phyloP scores from a whole-genome alignment of 2,113 vertebrate genomes.

The Pavo muticus region DNA sequence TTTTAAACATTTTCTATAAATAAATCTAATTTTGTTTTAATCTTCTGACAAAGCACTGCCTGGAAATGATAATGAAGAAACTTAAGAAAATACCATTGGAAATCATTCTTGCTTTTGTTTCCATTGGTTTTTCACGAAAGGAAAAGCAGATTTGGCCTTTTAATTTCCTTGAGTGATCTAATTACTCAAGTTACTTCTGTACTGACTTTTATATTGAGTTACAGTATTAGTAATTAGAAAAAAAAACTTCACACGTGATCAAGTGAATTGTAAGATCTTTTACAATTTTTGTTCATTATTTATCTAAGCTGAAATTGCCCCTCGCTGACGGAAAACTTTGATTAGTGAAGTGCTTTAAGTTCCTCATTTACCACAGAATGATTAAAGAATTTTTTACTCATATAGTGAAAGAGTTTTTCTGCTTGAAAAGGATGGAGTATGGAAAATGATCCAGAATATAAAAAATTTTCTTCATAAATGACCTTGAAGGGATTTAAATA shows the following conservation, averaged over 20 bases:
- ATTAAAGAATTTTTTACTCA: background rate
- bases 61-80: background rate
- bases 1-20: constrained; percentile 45
- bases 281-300: background rate
- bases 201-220: background rate
- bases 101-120: constrained; percentile 4
- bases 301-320: background rate
- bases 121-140: background rate
- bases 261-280: background rate
- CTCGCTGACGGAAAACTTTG: background rate
- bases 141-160: background rate
- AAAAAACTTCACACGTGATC: background rate
- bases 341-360: background rate
- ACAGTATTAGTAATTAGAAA: background rate
- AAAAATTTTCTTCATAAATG: background rate
- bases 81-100: background rate
- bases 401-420: background rate
- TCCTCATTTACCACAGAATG: background rate
- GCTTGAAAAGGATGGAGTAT: background rate
- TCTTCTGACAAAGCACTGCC: background rate
- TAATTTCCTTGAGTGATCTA: constrained; percentile 15
- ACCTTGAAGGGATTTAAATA: background rate
- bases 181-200: constrained; percentile 18
- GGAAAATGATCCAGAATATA: background rate
- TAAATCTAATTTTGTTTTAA: constrained; percentile 1